These are phyloP conservation scores for Trilocha varians DNA, from an alignment of 2,888 invertebrate genomes.

Conservation along the genomic window DNA sequence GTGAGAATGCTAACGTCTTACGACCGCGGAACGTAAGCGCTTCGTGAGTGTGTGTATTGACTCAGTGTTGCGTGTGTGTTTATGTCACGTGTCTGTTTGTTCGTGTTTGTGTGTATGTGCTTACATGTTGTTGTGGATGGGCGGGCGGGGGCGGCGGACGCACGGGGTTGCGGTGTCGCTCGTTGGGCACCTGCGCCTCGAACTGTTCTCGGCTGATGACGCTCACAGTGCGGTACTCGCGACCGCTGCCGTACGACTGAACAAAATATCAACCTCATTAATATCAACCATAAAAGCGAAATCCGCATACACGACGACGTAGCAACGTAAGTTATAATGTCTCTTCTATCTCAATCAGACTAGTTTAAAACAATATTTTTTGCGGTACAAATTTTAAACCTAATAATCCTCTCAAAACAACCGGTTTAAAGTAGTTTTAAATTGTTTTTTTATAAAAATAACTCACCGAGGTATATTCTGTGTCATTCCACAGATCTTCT, in stretches of 20 bases:
- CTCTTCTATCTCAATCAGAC: no score
- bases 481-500: slow-evolving; percentile 89
- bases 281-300: no score
- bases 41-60: no score
- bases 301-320: no score
- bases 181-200: slow-evolving; percentile 80
- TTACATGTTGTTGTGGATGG: slow-evolving; percentile 17
- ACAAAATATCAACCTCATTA: background rate
- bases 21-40: no score
- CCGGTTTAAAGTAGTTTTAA: no score
- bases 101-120: background rate
- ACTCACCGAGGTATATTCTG: slow-evolving; percentile 59
- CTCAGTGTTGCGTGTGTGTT: no score
- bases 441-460: slow-evolving; percentile 8
- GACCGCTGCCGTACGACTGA: slow-evolving; percentile 44
- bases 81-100: background rate
- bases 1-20: no score
- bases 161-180: slow-evolving; percentile 79
- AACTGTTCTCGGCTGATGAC: slow-evolving; percentile 91
- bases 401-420: no score
- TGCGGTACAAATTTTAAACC: no score
- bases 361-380: no score
- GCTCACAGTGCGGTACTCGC: slow-evolving; percentile 85
- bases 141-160: slow-evolving; percentile 88
- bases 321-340: background rate